Conservation (phyloP, 2,888 invertebrate genomes). For the Ernsta delagoae region DNA sequence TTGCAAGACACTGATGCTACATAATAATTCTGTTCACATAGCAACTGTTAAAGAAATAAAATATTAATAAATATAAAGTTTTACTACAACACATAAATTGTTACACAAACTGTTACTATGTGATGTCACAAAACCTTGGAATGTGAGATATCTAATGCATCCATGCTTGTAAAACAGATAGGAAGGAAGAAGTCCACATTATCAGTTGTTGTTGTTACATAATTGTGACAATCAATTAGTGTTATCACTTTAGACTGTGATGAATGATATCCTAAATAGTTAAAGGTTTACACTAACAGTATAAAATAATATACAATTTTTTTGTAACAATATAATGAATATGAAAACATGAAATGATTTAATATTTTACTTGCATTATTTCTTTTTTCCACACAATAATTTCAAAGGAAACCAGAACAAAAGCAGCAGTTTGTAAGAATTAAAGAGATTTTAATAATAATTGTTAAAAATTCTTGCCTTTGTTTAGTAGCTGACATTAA, state of each 20-base stretch:
- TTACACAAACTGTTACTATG: neutral
- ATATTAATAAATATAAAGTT: neutral
- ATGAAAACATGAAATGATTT: too few relatives aligned
- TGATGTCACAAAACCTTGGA: slow-evolving; percentile 13
- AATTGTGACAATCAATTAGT: slow-evolving; percentile 17
- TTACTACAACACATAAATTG: neutral
- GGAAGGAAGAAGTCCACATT: slow-evolving; percentile 11
- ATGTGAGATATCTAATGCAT: slow-evolving; percentile 9
- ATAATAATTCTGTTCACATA: neutral
- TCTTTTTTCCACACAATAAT: neutral
- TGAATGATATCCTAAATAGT: slow-evolving; percentile 3
- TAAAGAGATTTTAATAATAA: neutral
- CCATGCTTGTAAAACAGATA: slow-evolving; percentile 14
- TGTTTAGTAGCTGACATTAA: too few relatives aligned
- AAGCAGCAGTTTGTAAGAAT: too few relatives aligned
- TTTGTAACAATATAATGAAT: too few relatives aligned
- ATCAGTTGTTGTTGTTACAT: slow-evolving; percentile 5
- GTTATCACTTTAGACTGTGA: slow-evolving; percentile 9
- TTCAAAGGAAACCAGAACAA: too few relatives aligned
- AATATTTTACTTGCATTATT: too few relatives aligned
- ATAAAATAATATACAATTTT: too few relatives aligned
- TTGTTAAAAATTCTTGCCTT: neutral
- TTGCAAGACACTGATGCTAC: too few relatives aligned
- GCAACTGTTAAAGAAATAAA: neutral
- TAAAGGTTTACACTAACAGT: neutral